A percentile compares a stretch with the other conserved stretches of the same genome.
phyloP scores from a whole-genome alignment of 2,113 vertebrate species.

The Anoura caudifer region DNA sequence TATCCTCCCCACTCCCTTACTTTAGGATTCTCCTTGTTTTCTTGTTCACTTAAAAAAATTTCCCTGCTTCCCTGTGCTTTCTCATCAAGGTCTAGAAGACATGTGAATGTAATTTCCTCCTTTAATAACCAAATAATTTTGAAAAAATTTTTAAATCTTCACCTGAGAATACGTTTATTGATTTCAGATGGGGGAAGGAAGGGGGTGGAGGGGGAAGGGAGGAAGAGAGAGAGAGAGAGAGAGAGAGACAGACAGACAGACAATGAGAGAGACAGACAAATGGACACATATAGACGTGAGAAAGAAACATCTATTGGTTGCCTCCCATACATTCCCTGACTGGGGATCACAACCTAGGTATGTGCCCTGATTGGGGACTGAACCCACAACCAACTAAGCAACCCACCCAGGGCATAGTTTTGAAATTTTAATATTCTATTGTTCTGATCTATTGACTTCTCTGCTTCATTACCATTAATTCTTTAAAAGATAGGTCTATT shows the following conservation, averaged over 20 bases:
- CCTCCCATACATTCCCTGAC: too few species aligned
- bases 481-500: background rate
- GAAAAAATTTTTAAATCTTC: too few species aligned
- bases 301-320: too few species aligned
- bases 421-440: background rate
- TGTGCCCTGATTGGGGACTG: too few species aligned
- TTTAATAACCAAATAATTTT: background rate
- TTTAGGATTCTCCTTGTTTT: slow-evolving; percentile 8
- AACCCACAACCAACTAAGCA: background rate
- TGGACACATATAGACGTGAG: too few species aligned
- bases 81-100: background rate
- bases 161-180: too few species aligned
- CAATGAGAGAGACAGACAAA: too few species aligned
- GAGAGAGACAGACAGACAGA: too few species aligned
- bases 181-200: too few species aligned
- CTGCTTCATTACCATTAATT: background rate
- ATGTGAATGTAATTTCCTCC: background rate
- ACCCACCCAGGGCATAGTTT: background rate
- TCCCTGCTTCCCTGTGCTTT: background rate
- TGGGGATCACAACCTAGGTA: too few species aligned
- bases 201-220: too few species aligned
- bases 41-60: background rate
- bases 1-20: background rate
- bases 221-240: too few species aligned
- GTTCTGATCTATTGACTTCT: background rate